phyloP scores from a whole-genome alignment of 2,888 invertebrate genomes.

The Dryobota labecula region DNA sequence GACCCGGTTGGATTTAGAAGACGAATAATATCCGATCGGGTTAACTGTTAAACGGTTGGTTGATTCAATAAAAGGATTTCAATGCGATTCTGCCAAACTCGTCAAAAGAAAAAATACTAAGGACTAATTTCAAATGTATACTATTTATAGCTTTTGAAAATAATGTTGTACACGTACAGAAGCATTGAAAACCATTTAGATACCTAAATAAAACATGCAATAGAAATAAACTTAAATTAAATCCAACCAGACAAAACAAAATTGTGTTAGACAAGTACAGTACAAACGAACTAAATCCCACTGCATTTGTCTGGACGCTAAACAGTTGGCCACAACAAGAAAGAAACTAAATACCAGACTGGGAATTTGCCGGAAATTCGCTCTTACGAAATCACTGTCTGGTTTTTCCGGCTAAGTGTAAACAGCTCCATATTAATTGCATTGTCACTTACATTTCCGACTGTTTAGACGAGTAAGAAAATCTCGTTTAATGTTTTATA shows the following conservation, averaged over 20 bases:
- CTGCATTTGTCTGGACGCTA: slow-evolving; percentile 20
- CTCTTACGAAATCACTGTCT: slow-evolving; percentile 22
- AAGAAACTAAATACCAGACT: slow-evolving; percentile 34
- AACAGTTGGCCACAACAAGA: slow-evolving; percentile 38
- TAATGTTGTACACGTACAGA: neutral
- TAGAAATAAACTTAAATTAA: slow-evolving; percentile 14
- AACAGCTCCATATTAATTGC: slow-evolving; percentile 24
- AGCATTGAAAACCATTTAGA: neutral
- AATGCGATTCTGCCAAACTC: no score
- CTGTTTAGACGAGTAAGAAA: slow-evolving; percentile 1
- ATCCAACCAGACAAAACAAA: slow-evolving; percentile 9
- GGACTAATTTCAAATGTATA: no score
- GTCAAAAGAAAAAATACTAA: no score
- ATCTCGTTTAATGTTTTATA: slow-evolving; percentile 1
- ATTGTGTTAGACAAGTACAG: slow-evolving; percentile 28
- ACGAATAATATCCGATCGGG: neutral
- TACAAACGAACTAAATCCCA: slow-evolving; percentile 32
- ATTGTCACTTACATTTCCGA: slow-evolving; percentile 9
- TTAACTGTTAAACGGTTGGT: neutral
- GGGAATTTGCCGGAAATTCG: slow-evolving; percentile 40
- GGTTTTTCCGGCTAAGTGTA: slow-evolving; percentile 29
- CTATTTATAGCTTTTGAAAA: no score
- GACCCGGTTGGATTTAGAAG: neutral
- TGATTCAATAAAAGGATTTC: neutral
- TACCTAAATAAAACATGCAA: neutral